Evolutionary conservation across 1,140 invertebrate species (phyloP), one percentile per base, ranked within the genome.

Genomic region (Zaprionus camerounensis): DNA sequence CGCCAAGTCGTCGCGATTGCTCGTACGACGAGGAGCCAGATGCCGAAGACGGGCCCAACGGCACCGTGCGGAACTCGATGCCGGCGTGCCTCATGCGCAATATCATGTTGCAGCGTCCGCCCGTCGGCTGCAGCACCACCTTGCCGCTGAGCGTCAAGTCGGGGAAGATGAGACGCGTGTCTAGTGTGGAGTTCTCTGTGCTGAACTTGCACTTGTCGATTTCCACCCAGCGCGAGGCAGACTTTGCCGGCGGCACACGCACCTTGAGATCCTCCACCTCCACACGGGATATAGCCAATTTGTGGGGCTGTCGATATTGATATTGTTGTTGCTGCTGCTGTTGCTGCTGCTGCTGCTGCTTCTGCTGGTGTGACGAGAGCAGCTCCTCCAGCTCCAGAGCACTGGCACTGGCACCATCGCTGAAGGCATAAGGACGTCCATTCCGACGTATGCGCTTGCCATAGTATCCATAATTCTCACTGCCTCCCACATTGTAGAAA

Each of bases 61-160:
- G 92, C 44, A 91, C 82, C 0, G 95, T 95, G 13, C 94, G 94
- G 64, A 95, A 96, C 74, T 96, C 96, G 36, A 97, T 96, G 12
- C 96, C 96, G 1, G 96, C 96, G 78, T 95, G 95, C 49, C 96
- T 93, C 26, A 97, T 92, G 75, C 96, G 93, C 46, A 97, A 88
- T 57, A 96, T 97, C 96, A 97, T 97, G 74, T 96, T 96, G 78
- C 96, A 97, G 17, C 94, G 94, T 20, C 94, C 93, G n/a, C 92
- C 91, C 34, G 92, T 92, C 34, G 93, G 92, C 76, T 94, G 94
- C 24, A 97, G 92, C 56, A 96, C 95, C 0, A 97, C 95, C 61
- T 95, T 94, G 1, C 96, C 96, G 41, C 96, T 96, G 22, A 97
- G 96, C 0, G 96, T 96, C 12, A 97, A 91, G 82, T 97, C 96